Conservation (phyloP, 2,888 invertebrate genomes). For the Diplazon laetatorius region DNA sequence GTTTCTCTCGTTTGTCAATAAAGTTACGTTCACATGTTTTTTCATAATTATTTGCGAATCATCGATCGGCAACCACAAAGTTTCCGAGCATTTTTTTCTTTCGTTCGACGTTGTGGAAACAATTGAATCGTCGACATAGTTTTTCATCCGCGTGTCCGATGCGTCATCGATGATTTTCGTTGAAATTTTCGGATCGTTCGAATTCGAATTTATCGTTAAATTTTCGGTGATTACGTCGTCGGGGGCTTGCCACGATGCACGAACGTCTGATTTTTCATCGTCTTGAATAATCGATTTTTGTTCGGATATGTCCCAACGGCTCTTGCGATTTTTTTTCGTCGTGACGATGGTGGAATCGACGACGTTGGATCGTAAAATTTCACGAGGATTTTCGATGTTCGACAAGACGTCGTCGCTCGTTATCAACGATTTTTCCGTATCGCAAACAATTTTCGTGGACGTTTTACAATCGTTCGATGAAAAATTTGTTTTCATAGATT, state of each 20-base stretch:
- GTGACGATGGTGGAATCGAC: conserved; percentile 15
- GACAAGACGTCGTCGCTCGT: conserved; percentile 8
- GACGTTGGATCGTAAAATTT: conserved; percentile 10
- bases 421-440: neutral
- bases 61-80: conserved; percentile 26
- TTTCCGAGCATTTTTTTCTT: conserved; percentile 50
- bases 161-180: too few species aligned
- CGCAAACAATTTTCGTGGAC: too few species aligned
- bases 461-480: conserved; percentile 9
- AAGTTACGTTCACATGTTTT: conserved; percentile 57
- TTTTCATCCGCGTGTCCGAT: too few species aligned
- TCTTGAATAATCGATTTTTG: conserved; percentile 71
- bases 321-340: conserved; percentile 68
- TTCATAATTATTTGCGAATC: conserved; percentile 58
- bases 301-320: conserved; percentile 78
- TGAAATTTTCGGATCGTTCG: conserved; percentile 8
- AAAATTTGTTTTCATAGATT: conserved; percentile 44
- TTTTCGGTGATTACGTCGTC: conserved; percentile 64
- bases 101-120: conserved; percentile 20
- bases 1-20: conserved; percentile 62
- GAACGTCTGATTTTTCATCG: conserved; percentile 70
- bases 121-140: neutral
- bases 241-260: conserved; percentile 74
- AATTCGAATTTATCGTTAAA: conserved; percentile 30
- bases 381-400: conserved; percentile 9